These are phyloP conservation scores for Nematolebias whitei DNA, from an alignment of 2,113 vertebrate genomes.

Conservation along the genomic window DNA sequence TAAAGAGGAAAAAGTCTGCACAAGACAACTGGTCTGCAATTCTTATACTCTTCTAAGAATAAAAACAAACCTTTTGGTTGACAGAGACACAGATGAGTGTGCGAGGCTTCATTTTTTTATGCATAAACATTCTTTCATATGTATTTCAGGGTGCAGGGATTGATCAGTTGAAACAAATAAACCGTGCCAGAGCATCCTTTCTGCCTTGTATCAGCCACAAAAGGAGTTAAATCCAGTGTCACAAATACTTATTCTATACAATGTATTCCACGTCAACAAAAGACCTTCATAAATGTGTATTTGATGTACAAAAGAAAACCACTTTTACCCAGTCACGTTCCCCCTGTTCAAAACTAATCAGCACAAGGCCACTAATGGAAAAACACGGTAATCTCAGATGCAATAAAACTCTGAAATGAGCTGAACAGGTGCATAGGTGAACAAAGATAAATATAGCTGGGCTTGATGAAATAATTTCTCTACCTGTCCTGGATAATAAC, in stretches of 20 bases:
- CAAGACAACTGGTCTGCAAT: background rate
- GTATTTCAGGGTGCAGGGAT: constrained; percentile 3
- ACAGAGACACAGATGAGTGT: background rate
- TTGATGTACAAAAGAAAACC: constrained; percentile 53
- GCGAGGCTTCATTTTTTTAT: background rate
- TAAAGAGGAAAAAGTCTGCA: background rate
- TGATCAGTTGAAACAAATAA: constrained; percentile 9
- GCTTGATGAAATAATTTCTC: constrained; percentile 78
- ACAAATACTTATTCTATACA: constrained; percentile 20
- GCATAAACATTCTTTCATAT: constrained; percentile 10
- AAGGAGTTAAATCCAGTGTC: background rate
- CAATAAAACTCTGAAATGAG: constrained; percentile 67
- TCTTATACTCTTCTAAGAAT: background rate
- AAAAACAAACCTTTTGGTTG: background rate
- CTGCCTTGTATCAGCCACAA: background rate
- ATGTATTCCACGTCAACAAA: constrained; percentile 28
- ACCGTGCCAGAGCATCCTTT: background rate
- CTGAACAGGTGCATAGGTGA: constrained; percentile 77
- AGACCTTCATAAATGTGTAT: constrained; percentile 55
- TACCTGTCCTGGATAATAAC: constrained; percentile 77
- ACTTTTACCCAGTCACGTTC: constrained; percentile 51
- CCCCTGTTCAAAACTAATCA: constrained; percentile 66
- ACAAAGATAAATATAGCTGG: constrained; percentile 74
- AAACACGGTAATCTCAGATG: constrained; percentile 56
- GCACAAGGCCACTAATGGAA: constrained; percentile 47